These are phyloP conservation scores for Drosophila nr. perissopoda DNA, from an alignment of 2,888 invertebrate species.

Conservation along the genomic window DNA sequence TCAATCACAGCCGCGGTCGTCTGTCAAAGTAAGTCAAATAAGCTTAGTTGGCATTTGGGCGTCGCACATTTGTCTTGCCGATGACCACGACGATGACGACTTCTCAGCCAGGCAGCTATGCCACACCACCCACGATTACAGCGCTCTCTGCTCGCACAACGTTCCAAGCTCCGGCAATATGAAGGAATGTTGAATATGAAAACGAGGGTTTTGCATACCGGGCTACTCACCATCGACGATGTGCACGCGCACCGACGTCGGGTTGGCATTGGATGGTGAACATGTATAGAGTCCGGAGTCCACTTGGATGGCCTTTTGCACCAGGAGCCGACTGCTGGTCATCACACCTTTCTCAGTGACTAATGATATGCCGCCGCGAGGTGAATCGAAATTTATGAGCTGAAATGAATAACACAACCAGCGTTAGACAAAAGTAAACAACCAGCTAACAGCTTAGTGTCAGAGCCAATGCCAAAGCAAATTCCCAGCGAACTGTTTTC, in stretches of 20 bases:
- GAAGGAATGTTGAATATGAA: constrained; percentile 11
- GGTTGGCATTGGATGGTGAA: constrained; percentile 92
- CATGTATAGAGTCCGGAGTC: constrained; percentile 94
- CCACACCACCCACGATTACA: neutral
- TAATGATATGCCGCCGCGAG: constrained; percentile 93
- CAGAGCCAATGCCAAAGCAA: neutral
- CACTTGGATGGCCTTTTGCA: constrained; percentile 91
- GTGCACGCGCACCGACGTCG: constrained; percentile 92
- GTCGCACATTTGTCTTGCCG: constrained; percentile 62
- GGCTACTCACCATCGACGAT: constrained; percentile 92
- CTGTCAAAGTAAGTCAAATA: constrained; percentile 68
- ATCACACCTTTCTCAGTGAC: constrained; percentile 94
- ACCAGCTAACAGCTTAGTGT: constrained; percentile 47
- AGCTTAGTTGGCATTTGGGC: constrained; percentile 65
- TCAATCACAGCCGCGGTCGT: constrained; percentile 61
- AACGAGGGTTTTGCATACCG: constrained; percentile 69
- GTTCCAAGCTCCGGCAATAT: constrained; percentile 5
- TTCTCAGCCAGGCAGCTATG: neutral
- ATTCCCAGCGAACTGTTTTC: neutral
- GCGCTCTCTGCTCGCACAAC: neutral
- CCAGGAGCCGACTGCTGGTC: constrained; percentile 92
- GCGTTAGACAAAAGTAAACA: constrained; percentile 22
- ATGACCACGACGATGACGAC: constrained; percentile 7
- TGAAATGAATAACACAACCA: constrained; percentile 79
- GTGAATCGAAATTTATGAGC: constrained; percentile 96